phyloP scores from a whole-genome alignment of 2,797 vertebrate genomes.

The Mormyrus proboscirostris region DNA sequence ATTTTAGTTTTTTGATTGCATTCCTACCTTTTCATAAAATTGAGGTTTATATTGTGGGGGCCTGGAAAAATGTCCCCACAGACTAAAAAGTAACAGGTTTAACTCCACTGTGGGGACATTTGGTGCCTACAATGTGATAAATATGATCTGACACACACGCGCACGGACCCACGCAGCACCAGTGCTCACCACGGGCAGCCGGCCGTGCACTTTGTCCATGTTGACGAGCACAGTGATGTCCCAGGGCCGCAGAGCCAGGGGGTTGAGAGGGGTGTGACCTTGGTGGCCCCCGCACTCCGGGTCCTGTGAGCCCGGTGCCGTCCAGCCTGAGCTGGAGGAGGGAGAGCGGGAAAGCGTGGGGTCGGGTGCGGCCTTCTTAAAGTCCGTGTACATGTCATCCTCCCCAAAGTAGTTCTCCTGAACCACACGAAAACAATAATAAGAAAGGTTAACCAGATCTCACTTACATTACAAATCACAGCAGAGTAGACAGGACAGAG shows the following conservation, averaged over 20 bases:
- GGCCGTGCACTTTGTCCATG: slow-evolving; percentile 93
- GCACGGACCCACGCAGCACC: not conserved
- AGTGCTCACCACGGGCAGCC: slow-evolving; percentile 81
- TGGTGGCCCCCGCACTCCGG: slow-evolving; percentile 54
- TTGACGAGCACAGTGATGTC: slow-evolving; percentile 96
- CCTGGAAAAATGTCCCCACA: too few relatives aligned
- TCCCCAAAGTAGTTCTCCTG: slow-evolving; percentile 99
- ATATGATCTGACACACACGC: not conserved
- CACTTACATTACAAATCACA: not conserved
- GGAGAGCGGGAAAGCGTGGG: slow-evolving; percentile 84
- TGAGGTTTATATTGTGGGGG: too few relatives aligned
- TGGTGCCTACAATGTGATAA: too few relatives aligned
- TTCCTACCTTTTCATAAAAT: not conserved
- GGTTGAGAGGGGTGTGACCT: slow-evolving; percentile 65
- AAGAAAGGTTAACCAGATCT: not conserved
- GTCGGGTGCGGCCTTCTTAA: slow-evolving; percentile 84
- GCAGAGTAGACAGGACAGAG: not conserved
- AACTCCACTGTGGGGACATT: too few relatives aligned
- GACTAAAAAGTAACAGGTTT: too few relatives aligned
- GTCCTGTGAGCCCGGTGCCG: slow-evolving; percentile 78
- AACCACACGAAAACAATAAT: not conserved
- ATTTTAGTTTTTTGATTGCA: not conserved
- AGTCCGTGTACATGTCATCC: slow-evolving; percentile 97
- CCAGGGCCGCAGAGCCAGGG: slow-evolving; percentile 78
- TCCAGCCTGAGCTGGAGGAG: slow-evolving; percentile 88